Percentiles rank a stretch among this genome's conserved stretches.
Conservation (phyloP, 2,797 vertebrate species). For the Nasua narica region DNA sequence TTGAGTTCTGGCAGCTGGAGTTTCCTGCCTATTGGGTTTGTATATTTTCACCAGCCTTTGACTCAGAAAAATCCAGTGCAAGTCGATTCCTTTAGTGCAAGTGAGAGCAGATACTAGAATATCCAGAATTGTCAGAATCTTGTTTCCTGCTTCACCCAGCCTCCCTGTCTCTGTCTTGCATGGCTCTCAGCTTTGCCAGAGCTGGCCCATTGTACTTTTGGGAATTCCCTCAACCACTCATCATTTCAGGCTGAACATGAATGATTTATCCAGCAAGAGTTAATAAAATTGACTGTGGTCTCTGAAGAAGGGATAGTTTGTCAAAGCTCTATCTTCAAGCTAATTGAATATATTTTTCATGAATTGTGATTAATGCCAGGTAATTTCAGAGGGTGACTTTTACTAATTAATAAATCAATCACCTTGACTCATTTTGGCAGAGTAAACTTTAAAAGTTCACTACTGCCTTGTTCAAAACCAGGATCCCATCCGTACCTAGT, state of each 20-base stretch:
- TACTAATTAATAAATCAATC: constrained; percentile 63
- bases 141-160: neutral
- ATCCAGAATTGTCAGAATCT: neutral
- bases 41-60: neutral
- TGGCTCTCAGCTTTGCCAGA: constrained; percentile 5
- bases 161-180: neutral
- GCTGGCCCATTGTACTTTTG: neutral
- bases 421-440: neutral
- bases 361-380: constrained; percentile 61
- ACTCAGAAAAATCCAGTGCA: neutral
- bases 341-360: constrained; percentile 53
- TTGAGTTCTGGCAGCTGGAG: neutral
- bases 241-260: neutral
- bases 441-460: neutral
- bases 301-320: constrained; percentile 47
- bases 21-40: neutral
- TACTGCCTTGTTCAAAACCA: neutral
- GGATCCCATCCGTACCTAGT: neutral
- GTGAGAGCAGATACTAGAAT: neutral
- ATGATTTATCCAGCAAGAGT: constrained; percentile 53
- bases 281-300: constrained; percentile 50
- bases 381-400: constrained; percentile 54
- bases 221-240: constrained; percentile 23
- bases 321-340: constrained; percentile 47
- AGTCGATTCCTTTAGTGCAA: neutral